These are phyloP conservation scores for Eumeta japonica DNA, from an alignment of 1,140 invertebrate genomes.

Conservation along the genomic window DNA sequence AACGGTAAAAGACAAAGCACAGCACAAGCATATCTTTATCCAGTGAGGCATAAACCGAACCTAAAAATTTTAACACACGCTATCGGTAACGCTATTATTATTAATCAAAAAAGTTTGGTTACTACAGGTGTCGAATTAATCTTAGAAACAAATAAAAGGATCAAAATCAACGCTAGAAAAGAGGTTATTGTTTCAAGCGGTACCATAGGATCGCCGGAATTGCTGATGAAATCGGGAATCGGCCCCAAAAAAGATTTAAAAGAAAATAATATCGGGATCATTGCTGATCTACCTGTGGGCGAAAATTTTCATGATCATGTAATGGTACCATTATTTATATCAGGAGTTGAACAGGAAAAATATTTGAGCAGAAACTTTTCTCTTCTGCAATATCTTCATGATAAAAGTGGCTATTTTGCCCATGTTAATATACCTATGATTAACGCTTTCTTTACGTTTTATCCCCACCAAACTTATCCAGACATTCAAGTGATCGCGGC, in stretches of 20 bases:
- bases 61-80: constrained; percentile 41
- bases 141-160: constrained; percentile 42
- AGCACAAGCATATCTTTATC: constrained; percentile 61
- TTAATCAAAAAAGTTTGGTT: constrained; percentile 63
- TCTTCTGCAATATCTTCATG: too few relatives aligned
- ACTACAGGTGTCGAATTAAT: constrained; percentile 64
- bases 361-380: too few relatives aligned
- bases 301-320: constrained; percentile 68
- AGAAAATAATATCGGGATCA: constrained; percentile 57
- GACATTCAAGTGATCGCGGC: constrained; percentile 37
- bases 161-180: constrained; percentile 41
- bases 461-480: too few relatives aligned
- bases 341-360: too few relatives aligned
- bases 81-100: constrained; percentile 58
- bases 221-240: constrained; percentile 72
- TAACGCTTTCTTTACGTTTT: too few relatives aligned
- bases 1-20: constrained; percentile 64
- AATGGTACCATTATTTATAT: constrained; percentile 25
- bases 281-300: constrained; percentile 68
- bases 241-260: constrained; percentile 61
- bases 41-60: constrained; percentile 58
- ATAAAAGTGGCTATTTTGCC: too few relatives aligned
- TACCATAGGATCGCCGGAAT: constrained; percentile 62
- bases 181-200: constrained; percentile 71
- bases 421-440: too few relatives aligned